These are phyloP conservation scores for Agonopterix arenella DNA, from an alignment of 2,888 invertebrate genomes.

Conservation along the genomic window DNA sequence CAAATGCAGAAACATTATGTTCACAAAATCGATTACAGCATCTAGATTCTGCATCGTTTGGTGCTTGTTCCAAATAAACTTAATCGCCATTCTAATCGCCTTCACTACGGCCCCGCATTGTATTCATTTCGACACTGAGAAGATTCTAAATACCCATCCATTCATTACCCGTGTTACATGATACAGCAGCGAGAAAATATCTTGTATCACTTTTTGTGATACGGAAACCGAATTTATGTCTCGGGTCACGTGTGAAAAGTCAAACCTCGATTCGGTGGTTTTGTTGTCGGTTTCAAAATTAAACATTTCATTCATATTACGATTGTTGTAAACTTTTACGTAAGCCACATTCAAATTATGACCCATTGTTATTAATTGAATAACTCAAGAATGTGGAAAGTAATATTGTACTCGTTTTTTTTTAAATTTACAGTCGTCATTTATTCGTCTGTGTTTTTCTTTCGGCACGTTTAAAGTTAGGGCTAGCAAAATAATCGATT, in stretches of 20 bases:
- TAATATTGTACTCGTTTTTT: slow-evolving; percentile 9
- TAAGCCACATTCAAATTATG: slow-evolving; percentile 44
- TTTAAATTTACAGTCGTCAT: no score
- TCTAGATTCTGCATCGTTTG: no score
- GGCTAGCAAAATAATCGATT: no score
- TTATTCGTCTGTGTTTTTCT: no score
- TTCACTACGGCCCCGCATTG: slow-evolving; percentile 1
- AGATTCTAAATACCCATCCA: slow-evolving; percentile 20
- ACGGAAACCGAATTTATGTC: slow-evolving; percentile 33
- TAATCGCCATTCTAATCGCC: slow-evolving; percentile 1
- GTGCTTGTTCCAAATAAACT: neutral
- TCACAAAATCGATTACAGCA: neutral
- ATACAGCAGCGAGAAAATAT: slow-evolving; percentile 18
- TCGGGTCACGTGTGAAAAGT: slow-evolving; percentile 39
- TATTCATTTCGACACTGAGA: slow-evolving; percentile 14
- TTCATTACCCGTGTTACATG: slow-evolving; percentile 29
- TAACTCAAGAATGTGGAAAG: slow-evolving; percentile 20
- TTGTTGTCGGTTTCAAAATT: slow-evolving; percentile 40
- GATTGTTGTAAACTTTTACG: slow-evolving; percentile 44
- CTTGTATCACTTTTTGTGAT: slow-evolving; percentile 16
- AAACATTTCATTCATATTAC: slow-evolving; percentile 48
- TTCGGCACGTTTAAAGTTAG: no score
- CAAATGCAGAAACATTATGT: neutral
- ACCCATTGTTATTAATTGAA: slow-evolving; percentile 52
- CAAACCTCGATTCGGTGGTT: slow-evolving; percentile 30